Percentiles rank a stretch among this genome's conserved stretches.
These are phyloP conservation scores for Vidua chalybeata DNA, from an alignment of 2,113 vertebrate genomes.

Conservation along the genomic window DNA sequence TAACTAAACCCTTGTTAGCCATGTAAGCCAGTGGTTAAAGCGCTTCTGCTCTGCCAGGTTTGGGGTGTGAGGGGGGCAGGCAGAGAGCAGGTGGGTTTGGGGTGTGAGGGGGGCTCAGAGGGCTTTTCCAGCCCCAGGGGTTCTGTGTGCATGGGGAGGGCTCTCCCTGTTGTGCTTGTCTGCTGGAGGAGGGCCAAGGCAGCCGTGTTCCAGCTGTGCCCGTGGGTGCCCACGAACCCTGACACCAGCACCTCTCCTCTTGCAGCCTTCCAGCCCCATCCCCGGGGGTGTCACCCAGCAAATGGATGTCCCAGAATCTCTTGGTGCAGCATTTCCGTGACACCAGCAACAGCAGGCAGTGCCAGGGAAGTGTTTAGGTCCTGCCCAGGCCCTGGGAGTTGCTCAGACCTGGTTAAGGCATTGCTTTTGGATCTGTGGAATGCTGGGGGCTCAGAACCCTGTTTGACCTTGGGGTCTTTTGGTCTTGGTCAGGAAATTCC, in stretches of 20 bases:
- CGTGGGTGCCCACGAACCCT: rapidly evolving
- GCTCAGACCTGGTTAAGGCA: background rate
- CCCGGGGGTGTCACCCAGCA: background rate
- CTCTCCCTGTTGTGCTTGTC: background rate
- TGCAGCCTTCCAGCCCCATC: background rate
- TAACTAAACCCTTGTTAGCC: background rate
- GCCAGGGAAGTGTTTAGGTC: rapidly evolving
- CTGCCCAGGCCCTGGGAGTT: background rate
- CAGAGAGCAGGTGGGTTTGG: rapidly evolving
- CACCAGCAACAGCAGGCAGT: rapidly evolving
- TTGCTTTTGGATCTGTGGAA: background rate
- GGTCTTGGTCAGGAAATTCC: background rate
- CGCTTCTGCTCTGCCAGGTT: background rate
- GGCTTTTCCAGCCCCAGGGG: background rate
- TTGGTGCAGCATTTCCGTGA: background rate
- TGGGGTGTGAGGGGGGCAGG: background rate
- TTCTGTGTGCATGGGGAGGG: rapidly evolving
- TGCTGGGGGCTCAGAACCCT: background rate
- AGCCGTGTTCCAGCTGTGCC: background rate
- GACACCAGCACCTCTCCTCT: rapidly evolving
- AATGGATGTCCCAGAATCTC: background rate
- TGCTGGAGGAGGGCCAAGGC: rapidly evolving
- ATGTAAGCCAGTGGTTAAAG: background rate
- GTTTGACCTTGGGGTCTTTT: background rate
- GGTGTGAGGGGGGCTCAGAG: background rate